Evolutionary conservation across 2,113 vertebrate species (phyloP).

Genomic region (Ammodytes dubius): DNA sequence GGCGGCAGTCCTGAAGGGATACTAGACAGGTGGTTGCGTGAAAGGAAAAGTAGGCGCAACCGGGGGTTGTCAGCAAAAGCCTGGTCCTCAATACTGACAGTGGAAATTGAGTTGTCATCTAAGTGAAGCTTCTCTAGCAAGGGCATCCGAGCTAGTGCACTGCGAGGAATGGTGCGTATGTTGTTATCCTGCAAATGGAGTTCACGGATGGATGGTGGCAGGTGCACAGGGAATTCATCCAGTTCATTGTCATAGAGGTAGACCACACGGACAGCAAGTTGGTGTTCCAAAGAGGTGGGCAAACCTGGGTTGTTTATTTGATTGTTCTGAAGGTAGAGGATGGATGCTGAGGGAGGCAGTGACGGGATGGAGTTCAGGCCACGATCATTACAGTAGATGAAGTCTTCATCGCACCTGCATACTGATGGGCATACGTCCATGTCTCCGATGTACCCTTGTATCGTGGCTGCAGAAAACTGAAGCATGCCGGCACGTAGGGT

Average conservation of each 20-base stretch:
- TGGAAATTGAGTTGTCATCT: slow-evolving; percentile 96
- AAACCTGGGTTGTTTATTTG: slow-evolving; percentile 93
- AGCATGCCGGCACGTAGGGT: slow-evolving; percentile 86
- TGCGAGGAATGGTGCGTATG: slow-evolving; percentile 89
- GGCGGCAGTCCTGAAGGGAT: slow-evolving; percentile 91
- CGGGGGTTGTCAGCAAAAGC: slow-evolving; percentile 91
- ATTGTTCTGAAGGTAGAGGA: slow-evolving; percentile 97
- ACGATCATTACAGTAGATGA: slow-evolving; percentile 97
- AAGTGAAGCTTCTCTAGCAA: slow-evolving; percentile 93
- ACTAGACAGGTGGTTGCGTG: slow-evolving; percentile 95
- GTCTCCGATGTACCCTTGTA: slow-evolving; percentile 77
- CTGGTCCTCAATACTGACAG: slow-evolving; percentile 95
- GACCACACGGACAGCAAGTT: slow-evolving; percentile 88
- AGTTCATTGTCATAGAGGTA: slow-evolving; percentile 96
- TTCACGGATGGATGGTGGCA: slow-evolving; percentile 91
- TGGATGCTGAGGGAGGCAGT: slow-evolving; percentile 90
- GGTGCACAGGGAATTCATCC: slow-evolving; percentile 90
- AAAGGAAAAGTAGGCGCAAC: slow-evolving; percentile 91
- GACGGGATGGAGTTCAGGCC: slow-evolving; percentile 91
- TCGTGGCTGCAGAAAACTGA: slow-evolving; percentile 79
- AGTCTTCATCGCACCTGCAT: slow-evolving; percentile 93
- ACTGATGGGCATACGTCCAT: slow-evolving; percentile 87
- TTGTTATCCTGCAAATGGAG: slow-evolving; percentile 98
- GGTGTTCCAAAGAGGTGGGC: slow-evolving; percentile 87
- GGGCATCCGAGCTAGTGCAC: slow-evolving; percentile 90